These are phyloP conservation scores for Hylaeus anthracinus DNA, from an alignment of 1,140 invertebrate species.

Conservation along the genomic window DNA sequence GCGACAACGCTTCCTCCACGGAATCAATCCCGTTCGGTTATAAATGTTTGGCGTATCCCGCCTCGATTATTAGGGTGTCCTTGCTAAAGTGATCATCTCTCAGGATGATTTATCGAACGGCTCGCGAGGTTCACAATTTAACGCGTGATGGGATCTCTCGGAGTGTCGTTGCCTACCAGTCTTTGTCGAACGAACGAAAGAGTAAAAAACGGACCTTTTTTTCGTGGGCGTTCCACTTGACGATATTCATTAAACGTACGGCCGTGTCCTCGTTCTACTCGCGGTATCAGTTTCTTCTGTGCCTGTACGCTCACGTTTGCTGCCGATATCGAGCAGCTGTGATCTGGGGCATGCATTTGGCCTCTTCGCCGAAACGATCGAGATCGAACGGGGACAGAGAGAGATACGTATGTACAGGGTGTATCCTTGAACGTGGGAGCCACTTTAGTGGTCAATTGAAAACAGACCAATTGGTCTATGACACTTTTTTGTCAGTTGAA, in stretches of 20 bases:
- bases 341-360: slow-evolving; percentile 59
- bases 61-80: slow-evolving; percentile 39
- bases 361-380: slow-evolving; percentile 42
- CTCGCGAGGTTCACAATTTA: slow-evolving; percentile 33
- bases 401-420: neutral
- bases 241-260: slow-evolving; percentile 59
- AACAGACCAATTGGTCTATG: too few relatives aligned
- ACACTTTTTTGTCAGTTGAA: too few relatives aligned
- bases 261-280: slow-evolving; percentile 13
- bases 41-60: slow-evolving; percentile 16
- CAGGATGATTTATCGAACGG: slow-evolving; percentile 53
- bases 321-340: slow-evolving; percentile 57
- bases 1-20: neutral
- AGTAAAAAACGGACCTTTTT: neutral
- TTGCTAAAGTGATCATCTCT: slow-evolving; percentile 20
- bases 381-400: slow-evolving; percentile 42
- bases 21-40: slow-evolving; percentile 29
- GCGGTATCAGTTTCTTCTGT: slow-evolving; percentile 50
- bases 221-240: slow-evolving; percentile 50
- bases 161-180: slow-evolving; percentile 29
- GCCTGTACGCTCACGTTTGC: slow-evolving; percentile 25
- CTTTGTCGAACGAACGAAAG: slow-evolving; percentile 2
- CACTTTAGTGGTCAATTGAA: too few relatives aligned
- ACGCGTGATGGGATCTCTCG: slow-evolving; percentile 45
- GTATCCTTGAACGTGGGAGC: too few relatives aligned